phyloP scores from a whole-genome alignment of 2,888 invertebrate species.

The Cryptus viduatorius region DNA sequence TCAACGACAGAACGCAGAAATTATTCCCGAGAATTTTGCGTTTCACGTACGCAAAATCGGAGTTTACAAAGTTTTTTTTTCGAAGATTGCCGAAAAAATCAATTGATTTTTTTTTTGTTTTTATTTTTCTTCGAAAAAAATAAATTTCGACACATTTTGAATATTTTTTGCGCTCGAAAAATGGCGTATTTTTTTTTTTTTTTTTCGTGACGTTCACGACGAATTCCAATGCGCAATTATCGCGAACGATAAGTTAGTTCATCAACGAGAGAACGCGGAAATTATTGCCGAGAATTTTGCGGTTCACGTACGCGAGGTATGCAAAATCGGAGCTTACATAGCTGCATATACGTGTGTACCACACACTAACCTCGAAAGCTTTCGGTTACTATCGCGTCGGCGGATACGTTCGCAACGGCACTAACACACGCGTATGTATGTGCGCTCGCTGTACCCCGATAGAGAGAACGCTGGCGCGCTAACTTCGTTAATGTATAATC shows the following conservation, averaged over 20 bases:
- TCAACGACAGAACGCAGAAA: slow-evolving; percentile 33
- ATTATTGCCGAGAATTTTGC: slow-evolving; percentile 42
- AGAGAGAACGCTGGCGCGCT: slow-evolving; percentile 65
- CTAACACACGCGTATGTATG: not conserved
- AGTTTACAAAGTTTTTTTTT: too few relatives aligned
- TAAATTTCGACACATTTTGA: not conserved
- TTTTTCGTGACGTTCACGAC: not conserved
- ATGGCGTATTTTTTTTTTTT: not conserved
- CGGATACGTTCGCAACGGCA: slow-evolving; percentile 29
- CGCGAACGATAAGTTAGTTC: slow-evolving; percentile 13
- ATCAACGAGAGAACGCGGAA: slow-evolving; percentile 33
- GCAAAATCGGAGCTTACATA: not conserved
- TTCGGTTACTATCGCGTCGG: slow-evolving; percentile 14
- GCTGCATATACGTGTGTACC: not conserved
- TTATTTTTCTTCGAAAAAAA: not conserved
- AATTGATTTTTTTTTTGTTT: not conserved
- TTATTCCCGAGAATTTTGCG: slow-evolving; percentile 40
- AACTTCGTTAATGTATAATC: slow-evolving; percentile 84
- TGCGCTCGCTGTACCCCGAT: not conserved
- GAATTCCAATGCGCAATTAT: slow-evolving; percentile 32
- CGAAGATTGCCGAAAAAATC: not conserved
- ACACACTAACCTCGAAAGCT: slow-evolving; percentile 18
- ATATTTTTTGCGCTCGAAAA: not conserved
- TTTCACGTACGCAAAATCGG: not conserved
- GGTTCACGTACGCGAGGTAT: not conserved